Base-by-base conservation (phyloP, 2,888 invertebrate genomes). In the Nipponacmea schrenckii region DNA sequence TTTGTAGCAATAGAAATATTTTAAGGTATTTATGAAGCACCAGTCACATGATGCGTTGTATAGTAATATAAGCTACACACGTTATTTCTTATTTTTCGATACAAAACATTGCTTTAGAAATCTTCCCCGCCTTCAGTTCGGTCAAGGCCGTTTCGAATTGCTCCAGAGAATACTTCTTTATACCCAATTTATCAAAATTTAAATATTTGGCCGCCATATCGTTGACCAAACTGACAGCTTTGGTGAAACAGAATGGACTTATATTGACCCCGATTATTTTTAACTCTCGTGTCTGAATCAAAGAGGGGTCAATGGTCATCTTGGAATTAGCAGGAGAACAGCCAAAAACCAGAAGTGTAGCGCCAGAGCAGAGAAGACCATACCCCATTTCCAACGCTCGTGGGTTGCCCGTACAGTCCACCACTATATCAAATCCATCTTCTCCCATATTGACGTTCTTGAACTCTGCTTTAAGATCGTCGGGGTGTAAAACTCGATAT, bases 61-160 rank as follows among this genome's bases (percentile, higher is more conserved):
- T 3, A 31, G 31, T 31, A 5, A n/a, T n/a, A 31, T 5, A 31
- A 31, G 31, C 31, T 2, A 31, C 31, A 31, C 50, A 50, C 50
- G 17, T n/a, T 50, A 50, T 2, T 15, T n/a, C 17, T 24, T 14
- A n/a, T 14, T 56, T 20, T 8, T 56, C 24, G 20, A 56, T 24
- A 56, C 56, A 56, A 24, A 56, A 56, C 56, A 56, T 56, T 10
- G 56, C 56, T 56, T 56, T 56, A 20, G 56, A 56, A 20, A 56
- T 56, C 56, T 56, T 7, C 7, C 56, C 56, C 8, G 56, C 56
- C 24, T n/a, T 56, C 24, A 56, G 12, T 56, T 56, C 24, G 5
- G 56, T 20, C n/a, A 56, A 20, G 15, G 56, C 56, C 56, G 56
- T 2, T 14, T 56, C 56, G 24, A 3, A 56, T 24, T 56, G 56